These are phyloP conservation scores for Rhopalosiphum padi DNA, from an alignment of 1,140 invertebrate genomes.

Conservation along the genomic window DNA sequence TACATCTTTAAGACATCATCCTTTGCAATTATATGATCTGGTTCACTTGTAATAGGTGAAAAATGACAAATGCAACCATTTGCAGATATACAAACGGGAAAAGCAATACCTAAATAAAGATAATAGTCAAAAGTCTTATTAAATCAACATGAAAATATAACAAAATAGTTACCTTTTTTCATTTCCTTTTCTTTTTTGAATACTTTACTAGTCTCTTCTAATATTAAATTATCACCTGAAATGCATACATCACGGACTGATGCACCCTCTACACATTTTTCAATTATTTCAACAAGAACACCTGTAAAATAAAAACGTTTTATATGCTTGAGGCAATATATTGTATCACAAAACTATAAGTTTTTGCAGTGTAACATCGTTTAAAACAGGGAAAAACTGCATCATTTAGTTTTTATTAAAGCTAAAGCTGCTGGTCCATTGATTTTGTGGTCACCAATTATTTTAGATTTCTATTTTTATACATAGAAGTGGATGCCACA, in stretches of 20 bases:
- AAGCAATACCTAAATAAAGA: constrained; percentile 80
- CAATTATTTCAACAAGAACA: constrained; percentile 86
- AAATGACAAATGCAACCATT: constrained; percentile 99
- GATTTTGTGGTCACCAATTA: neutral
- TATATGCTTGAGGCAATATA: neutral
- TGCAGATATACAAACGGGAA: constrained; percentile 97
- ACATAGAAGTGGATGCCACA: neutral
- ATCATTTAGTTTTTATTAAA: neutral
- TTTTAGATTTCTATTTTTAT: neutral
- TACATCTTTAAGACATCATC: constrained; percentile 98
- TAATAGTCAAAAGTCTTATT: constrained; percentile 18
- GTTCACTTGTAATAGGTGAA: constrained; percentile 92
- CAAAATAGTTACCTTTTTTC: constrained; percentile 78
- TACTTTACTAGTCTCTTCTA: constrained; percentile 93
- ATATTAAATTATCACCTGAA: constrained; percentile 85
- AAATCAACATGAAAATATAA: neutral
- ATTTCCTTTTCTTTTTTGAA: constrained; percentile 99
- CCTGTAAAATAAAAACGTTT: constrained; percentile 70
- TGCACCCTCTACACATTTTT: constrained; percentile 84
- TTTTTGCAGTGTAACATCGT: neutral
- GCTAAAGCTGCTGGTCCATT: neutral
- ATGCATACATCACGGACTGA: constrained; percentile 93
- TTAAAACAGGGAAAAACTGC: neutral
- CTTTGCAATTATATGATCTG: constrained; percentile 85
- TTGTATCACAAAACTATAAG: neutral